Conservation (phyloP, 2,888 invertebrate genomes). For the Epinotia brunnichana region DNA sequence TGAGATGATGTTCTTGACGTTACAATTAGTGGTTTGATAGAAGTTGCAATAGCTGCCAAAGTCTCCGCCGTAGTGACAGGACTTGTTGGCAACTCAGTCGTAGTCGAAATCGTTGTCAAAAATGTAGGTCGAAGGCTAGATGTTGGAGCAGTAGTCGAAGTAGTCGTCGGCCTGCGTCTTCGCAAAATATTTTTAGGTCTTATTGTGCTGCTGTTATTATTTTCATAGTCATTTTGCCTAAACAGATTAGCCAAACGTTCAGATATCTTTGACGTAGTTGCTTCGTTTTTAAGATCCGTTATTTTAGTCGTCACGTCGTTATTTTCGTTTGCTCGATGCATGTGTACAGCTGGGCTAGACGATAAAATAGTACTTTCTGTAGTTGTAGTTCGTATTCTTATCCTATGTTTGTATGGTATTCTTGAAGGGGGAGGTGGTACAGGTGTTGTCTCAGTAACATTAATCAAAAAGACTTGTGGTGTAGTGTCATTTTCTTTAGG, state of each 20-base stretch:
- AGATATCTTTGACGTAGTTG: constrained; percentile 61
- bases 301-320: constrained; percentile 59
- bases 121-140: constrained; percentile 45
- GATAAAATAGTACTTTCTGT: constrained; percentile 63
- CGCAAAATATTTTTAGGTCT: constrained; percentile 66
- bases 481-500: constrained; percentile 56
- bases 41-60: constrained; percentile 55
- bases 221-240: constrained; percentile 62
- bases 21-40: constrained; percentile 65
- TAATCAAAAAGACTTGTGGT: constrained; percentile 54
- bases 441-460: constrained; percentile 60
- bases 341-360: constrained; percentile 50
- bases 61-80: constrained; percentile 47
- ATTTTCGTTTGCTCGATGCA: constrained; percentile 59
- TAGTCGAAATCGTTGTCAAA: constrained; percentile 47
- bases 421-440: constrained; percentile 49
- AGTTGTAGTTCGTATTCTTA: constrained; percentile 75
- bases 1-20: constrained; percentile 79
- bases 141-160: constrained; percentile 57
- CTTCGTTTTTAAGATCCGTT: constrained; percentile 53
- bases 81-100: constrained; percentile 49
- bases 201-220: constrained; percentile 59
- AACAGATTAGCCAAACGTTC: constrained; percentile 66
- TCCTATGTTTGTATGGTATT: constrained; percentile 66
- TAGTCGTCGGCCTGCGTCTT: constrained; percentile 77